These are phyloP conservation scores for Rhynchopsitta pachyrhyncha DNA, from an alignment of 2,113 vertebrate species.

Conservation along the genomic window DNA sequence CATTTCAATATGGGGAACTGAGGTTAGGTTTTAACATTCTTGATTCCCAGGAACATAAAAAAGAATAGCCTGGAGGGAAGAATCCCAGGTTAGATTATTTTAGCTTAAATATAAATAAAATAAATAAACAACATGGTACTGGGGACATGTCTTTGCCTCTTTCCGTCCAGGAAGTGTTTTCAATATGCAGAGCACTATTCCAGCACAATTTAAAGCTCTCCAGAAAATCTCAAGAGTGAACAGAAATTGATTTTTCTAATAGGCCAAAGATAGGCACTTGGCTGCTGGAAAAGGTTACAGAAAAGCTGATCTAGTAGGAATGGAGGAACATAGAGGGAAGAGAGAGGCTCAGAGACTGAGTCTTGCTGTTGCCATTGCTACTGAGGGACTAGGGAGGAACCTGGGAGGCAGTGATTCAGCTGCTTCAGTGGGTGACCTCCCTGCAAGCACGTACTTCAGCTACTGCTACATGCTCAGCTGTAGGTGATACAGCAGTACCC, in stretches of 20 bases:
- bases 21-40: neutral
- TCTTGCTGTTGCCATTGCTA: rapidly evolving
- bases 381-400: neutral
- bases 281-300: neutral
- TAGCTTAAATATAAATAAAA: neutral
- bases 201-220: neutral
- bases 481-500: neutral
- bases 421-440: neutral
- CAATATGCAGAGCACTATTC: neutral
- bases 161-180: neutral
- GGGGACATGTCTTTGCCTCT: neutral
- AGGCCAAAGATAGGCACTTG: neutral
- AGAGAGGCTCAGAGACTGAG: neutral
- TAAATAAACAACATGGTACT: neutral
- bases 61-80: neutral
- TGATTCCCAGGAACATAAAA: neutral
- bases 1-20: neutral
- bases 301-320: neutral
- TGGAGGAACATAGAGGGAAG: neutral
- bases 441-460: neutral
- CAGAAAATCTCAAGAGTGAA: neutral
- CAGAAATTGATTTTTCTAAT: neutral
- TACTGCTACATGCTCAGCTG: neutral
- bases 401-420: neutral
- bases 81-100: neutral